Conservation (phyloP, 2,113 vertebrate species). For the Trachemys scripta region DNA sequence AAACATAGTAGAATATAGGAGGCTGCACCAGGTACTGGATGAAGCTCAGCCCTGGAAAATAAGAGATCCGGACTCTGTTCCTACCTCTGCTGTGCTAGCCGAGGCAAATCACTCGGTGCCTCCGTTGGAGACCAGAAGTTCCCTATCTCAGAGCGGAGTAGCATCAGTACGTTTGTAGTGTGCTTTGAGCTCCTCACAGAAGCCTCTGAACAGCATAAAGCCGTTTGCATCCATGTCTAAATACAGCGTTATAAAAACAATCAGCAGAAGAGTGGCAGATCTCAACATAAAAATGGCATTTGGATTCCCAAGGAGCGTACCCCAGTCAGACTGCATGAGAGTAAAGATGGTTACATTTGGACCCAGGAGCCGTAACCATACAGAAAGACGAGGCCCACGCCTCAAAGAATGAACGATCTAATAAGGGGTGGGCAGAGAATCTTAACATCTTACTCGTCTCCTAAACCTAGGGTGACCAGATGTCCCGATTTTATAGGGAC, state of each 20-base stretch:
- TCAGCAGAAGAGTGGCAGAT: background rate
- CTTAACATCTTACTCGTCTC: background rate
- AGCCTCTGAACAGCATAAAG: background rate
- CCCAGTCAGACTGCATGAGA: background rate
- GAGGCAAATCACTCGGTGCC: rapidly evolving
- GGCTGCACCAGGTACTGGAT: background rate
- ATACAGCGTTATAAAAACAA: background rate
- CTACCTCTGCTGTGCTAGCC: background rate
- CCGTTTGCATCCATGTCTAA: too few species aligned
- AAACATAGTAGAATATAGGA: background rate
- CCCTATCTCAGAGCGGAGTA: rapidly evolving
- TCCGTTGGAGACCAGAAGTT: background rate
- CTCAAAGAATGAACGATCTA: background rate
- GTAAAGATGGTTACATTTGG: background rate
- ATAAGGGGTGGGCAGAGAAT: background rate
- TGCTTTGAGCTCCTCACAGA: background rate
- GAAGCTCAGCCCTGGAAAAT: background rate
- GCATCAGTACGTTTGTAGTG: background rate
- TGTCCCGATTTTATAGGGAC: too few species aligned
- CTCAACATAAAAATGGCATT: background rate
- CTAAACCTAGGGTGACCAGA: background rate
- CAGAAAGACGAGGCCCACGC: background rate
- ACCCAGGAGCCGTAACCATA: background rate
- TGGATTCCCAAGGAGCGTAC: background rate
- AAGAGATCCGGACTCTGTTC: background rate